Base-by-base conservation (phyloP, 1,140 invertebrate species). In the Choristoneura fumiferana region DNA sequence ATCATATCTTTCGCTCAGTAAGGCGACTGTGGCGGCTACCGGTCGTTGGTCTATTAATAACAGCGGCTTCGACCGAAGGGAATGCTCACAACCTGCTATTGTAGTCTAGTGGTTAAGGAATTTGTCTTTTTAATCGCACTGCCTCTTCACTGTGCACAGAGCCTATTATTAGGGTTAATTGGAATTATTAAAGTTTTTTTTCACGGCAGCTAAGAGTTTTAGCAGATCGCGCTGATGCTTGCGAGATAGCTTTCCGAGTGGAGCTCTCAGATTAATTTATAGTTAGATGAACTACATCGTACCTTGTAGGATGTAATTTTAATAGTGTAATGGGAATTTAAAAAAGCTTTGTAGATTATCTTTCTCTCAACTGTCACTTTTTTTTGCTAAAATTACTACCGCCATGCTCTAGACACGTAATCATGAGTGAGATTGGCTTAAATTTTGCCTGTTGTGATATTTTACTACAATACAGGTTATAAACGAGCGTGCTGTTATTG, bases 161-260 rank as follows among this genome's bases (percentile, higher is more conserved):
- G 79, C 81, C 85, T 88, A 83, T 88, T 88, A 88, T 88, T 88
- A 88, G 75, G 81, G 80, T 84, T 89, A 87, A 89, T 89, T 89
- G 84, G 79, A 86, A 89, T 87, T 81, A 87, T 85, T 85, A 85
- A 79, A 84, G 73, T 73, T 80, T 83, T 87, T 83, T 79, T 85
- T 81, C 68, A 78, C 57, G 56, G 69, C 71, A 67, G 59, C 70
- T 76, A 76, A 63, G 68, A 76, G 71, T 78, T 78, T 76, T 78
- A 77, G 74, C 69, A 67, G 76, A 77, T 76, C 58, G 70, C 66
- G 68, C 69, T 71, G 76, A 76, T 77, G 78, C 68, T 67, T 69
- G 54, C 69, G 60, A 74, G 78, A 79, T 76, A 75, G 69, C 59
- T 73, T 62, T 54, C 56, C 9, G 54, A 78, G 71, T 72, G 67